A percentile compares a stretch with the other conserved stretches of the same genome.
phyloP scores from a whole-genome alignment of 2,113 vertebrate genomes.

The Phainopepla nitens region DNA sequence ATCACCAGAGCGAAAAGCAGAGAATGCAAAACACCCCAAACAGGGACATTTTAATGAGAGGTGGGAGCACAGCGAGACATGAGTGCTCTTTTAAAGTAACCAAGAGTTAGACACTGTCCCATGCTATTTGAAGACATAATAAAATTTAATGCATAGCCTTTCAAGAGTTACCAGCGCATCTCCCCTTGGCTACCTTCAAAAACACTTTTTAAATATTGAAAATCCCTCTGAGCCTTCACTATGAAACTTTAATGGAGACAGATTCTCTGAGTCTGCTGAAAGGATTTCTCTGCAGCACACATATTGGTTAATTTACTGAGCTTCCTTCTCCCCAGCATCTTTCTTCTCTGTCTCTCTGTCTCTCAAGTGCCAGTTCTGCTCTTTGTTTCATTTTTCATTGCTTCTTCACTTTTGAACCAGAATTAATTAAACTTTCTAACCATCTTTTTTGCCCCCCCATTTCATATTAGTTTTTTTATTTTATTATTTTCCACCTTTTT shows the following conservation, averaged over 20 bases:
- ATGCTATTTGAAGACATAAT: neutral
- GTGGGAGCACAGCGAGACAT: neutral
- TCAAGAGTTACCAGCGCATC: neutral
- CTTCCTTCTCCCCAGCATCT: neutral
- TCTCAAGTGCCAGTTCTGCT: neutral
- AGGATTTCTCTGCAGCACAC: neutral
- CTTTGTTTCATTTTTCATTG: conserved; percentile 29
- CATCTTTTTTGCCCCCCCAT: fast-evolving
- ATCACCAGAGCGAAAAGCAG: neutral
- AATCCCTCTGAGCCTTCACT: conserved; percentile 7
- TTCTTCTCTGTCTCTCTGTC: neutral
- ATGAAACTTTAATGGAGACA: conserved; percentile 45
- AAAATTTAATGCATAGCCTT: conserved; percentile 4
- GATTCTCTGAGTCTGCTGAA: neutral
- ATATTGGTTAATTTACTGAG: neutral
- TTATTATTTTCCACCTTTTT: neutral
- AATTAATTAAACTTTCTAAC: neutral
- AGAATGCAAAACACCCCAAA: neutral
- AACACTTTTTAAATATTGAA: conserved; percentile 39
- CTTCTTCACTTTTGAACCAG: neutral
- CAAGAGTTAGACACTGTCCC: neutral
- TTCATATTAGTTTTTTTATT: neutral
- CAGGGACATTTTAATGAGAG: neutral
- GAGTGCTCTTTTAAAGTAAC: neutral
- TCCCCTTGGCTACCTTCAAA: conserved; percentile 3